phyloP scores from a whole-genome alignment of 2,113 vertebrate species.

The Myotis brandtii region DNA sequence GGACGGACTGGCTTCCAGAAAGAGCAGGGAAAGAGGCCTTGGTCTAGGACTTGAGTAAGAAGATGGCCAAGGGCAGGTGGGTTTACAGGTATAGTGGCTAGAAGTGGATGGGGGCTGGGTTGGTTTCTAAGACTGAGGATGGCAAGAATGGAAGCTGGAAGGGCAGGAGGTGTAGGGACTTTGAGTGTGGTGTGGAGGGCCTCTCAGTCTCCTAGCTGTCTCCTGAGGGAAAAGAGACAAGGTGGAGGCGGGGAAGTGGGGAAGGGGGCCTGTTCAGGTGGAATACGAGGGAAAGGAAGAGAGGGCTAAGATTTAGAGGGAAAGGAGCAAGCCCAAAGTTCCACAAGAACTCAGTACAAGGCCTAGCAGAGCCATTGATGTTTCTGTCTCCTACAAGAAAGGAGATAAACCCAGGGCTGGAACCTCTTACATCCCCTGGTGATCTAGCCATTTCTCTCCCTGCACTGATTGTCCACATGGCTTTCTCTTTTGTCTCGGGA shows the following conservation, averaged over 20 bases:
- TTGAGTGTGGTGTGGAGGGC: neutral
- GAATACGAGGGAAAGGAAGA: neutral
- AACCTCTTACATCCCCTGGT: neutral
- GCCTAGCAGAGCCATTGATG: neutral
- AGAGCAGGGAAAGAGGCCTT: neutral
- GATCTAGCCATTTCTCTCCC: neutral
- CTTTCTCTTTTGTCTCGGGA: slow-evolving; percentile 24
- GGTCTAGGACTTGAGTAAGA: neutral
- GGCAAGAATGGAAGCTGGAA: neutral
- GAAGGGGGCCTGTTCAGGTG: neutral
- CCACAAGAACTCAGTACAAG: neutral
- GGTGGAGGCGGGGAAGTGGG: neutral
- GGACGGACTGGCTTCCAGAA: neutral
- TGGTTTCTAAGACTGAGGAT: neutral
- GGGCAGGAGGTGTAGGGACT: neutral
- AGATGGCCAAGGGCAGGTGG: neutral
- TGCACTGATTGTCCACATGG: neutral
- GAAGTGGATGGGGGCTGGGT: neutral
- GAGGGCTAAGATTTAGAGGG: neutral
- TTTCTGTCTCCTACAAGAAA: neutral
- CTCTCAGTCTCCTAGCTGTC: neutral
- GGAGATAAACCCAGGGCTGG: neutral
- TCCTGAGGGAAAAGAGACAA: neutral
- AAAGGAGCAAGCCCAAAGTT: neutral
- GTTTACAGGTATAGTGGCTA: neutral